phyloP scores from a whole-genome alignment of 2,113 vertebrate genomes.

The Limanda limanda region DNA sequence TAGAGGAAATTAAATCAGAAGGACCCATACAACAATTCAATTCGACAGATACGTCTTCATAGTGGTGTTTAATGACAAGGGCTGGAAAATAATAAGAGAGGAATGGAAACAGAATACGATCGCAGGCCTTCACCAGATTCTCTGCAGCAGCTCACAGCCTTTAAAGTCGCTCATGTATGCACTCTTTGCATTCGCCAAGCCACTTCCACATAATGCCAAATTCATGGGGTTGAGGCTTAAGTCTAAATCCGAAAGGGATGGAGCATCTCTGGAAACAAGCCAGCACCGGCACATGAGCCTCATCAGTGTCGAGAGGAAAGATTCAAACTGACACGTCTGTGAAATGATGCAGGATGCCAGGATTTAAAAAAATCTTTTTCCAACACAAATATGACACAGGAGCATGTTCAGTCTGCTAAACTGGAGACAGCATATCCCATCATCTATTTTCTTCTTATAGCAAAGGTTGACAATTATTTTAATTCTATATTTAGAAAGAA shows the following conservation, averaged over 20 bases:
- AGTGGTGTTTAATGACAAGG: not conserved
- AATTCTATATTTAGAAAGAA: not conserved
- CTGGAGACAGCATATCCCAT: constrained; percentile 8
- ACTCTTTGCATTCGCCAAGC: constrained; percentile 38
- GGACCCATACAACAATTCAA: not conserved
- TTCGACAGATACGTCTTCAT: constrained; percentile 13
- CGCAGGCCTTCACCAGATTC: constrained; percentile 24
- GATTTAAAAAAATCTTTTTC: constrained; percentile 3
- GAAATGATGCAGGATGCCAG: constrained; percentile 32
- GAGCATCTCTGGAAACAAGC: constrained; percentile 43
- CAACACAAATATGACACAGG: constrained; percentile 18
- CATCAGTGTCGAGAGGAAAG: constrained; percentile 26
- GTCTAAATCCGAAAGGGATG: constrained; percentile 46
- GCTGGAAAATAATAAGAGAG: constrained; percentile 20
- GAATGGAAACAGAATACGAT: constrained; percentile 16
- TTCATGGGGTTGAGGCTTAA: constrained; percentile 25
- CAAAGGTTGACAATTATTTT: not conserved
- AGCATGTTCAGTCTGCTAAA: constrained; percentile 6
- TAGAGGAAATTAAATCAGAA: constrained; percentile 5
- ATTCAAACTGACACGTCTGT: constrained; percentile 58
- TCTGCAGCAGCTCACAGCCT: constrained; percentile 39
- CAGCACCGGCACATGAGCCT: constrained; percentile 28
- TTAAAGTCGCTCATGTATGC: constrained; percentile 46
- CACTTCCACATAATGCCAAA: constrained; percentile 50
- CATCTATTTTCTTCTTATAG: not conserved